Percentiles rank a stretch among this genome's conserved stretches.
Conservation (phyloP, 1,140 invertebrate species). For the Pseudomyrmex concolor region DNA sequence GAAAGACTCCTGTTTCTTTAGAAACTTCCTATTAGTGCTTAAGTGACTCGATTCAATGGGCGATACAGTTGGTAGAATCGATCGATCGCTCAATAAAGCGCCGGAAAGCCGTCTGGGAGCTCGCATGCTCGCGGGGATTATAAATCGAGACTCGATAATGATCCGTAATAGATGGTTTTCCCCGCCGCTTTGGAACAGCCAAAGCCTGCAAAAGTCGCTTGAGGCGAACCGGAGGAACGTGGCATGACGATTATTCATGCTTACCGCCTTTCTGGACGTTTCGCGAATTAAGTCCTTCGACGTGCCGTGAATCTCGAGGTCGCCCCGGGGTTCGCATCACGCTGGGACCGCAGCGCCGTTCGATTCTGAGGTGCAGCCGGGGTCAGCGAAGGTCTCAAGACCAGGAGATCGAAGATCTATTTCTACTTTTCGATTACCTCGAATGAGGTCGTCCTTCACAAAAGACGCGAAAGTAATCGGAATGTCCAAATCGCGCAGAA, state of each 20-base stretch:
- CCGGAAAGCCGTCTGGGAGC: conserved; percentile 43
- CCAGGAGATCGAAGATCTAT: conserved; percentile 23
- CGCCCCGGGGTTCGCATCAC: conserved; percentile 22
- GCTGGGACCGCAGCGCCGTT: conserved; percentile 20
- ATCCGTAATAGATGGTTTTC: conserved; percentile 72
- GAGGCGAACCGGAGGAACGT: not conserved
- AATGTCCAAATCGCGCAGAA: not conserved
- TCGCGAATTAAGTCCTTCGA: conserved; percentile 75
- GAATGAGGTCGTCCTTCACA: not conserved
- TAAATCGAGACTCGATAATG: conserved; percentile 76
- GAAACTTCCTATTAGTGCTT: not conserved
- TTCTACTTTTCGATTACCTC: conserved; percentile 36
- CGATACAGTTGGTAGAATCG: conserved; percentile 23
- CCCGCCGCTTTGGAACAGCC: conserved; percentile 26
- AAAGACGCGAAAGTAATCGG: too few species aligned
- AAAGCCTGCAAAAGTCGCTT: conserved; percentile 52
- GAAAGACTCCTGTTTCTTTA: not conserved
- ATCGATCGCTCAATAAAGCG: conserved; percentile 45
- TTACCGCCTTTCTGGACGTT: conserved; percentile 71
- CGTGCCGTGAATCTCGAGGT: conserved; percentile 70
- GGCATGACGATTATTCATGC: conserved; percentile 76
- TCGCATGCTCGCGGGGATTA: conserved; percentile 61
- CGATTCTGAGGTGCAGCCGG: conserved; percentile 6
- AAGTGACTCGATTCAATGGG: not conserved
- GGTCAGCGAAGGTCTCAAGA: not conserved